Evolutionary conservation across 2,797 vertebrate genomes (phyloP).

Genomic region (Chelon auratus): DNA sequence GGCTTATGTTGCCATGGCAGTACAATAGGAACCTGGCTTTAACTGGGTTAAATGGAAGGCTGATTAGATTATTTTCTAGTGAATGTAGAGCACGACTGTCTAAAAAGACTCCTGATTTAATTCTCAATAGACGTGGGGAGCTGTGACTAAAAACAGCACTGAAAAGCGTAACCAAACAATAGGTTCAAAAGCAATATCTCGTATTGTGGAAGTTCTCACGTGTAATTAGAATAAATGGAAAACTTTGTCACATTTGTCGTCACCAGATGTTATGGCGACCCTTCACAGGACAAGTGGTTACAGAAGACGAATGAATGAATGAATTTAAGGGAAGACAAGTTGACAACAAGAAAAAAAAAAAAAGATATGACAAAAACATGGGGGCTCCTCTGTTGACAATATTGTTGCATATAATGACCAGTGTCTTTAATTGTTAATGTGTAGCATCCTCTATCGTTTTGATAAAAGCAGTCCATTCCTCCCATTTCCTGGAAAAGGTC

Average conservation of each 20-base stretch:
- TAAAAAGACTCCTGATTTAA: conserved; percentile 7
- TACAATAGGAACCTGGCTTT: conserved; percentile 2
- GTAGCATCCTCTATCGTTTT: no score
- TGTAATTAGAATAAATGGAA: neutral
- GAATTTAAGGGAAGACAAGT: no score
- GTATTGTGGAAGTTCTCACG: neutral
- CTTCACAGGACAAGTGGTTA: neutral
- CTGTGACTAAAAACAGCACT: neutral
- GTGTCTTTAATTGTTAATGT: no score
- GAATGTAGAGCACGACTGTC: conserved; percentile 14
- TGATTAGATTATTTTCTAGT: conserved; percentile 18
- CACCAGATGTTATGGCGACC: conserved; percentile 7
- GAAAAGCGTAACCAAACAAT: conserved; percentile 1
- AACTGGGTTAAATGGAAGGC: conserved; percentile 27
- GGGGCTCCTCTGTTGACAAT: no score
- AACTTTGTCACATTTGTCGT: conserved; percentile 13
- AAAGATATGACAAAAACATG: no score
- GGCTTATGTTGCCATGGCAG: conserved; percentile 17
- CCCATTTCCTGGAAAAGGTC: no score
- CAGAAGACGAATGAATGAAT: no score
- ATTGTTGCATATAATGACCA: no score
- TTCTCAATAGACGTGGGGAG: neutral
- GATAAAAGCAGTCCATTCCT: no score
- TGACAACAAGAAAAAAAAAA: no score
- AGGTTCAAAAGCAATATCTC: neutral